Conservation (phyloP, 2,113 vertebrate species). For the Dicaeum eximium region DNA sequence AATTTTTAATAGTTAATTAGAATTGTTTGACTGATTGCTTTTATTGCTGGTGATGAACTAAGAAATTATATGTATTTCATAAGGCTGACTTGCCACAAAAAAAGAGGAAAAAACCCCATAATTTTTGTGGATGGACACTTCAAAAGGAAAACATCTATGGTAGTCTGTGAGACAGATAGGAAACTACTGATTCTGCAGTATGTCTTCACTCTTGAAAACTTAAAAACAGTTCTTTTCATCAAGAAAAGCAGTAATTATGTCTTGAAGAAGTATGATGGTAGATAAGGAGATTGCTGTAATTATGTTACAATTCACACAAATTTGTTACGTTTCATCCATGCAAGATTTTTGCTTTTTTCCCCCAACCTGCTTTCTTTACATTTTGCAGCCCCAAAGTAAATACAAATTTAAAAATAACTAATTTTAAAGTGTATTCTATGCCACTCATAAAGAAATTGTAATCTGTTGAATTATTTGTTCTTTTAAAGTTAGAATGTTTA, state of each 20-base stretch:
- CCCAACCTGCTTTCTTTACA: fast-evolving
- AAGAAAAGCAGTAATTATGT: not conserved
- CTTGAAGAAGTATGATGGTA: not conserved
- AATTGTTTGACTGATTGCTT: not conserved
- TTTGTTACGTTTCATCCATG: not conserved
- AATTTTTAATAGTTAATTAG: not conserved
- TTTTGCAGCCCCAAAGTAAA: not conserved
- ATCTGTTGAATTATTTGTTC: not conserved
- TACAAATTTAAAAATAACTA: not conserved
- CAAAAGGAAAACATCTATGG: not conserved
- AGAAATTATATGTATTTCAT: not conserved
- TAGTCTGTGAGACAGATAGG: not conserved
- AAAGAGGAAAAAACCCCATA: not conserved
- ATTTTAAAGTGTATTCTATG: not conserved
- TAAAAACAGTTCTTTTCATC: not conserved
- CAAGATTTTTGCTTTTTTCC: not conserved
- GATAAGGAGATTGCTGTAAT: not conserved
- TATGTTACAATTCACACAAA: not conserved
- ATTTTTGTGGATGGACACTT: not conserved
- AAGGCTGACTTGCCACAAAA: not conserved
- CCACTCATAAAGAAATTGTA: not conserved
- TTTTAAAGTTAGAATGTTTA: not conserved
- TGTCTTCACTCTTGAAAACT: not conserved
- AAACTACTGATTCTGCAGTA: not conserved
- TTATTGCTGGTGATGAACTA: not conserved